Evolutionary conservation across 2,888 invertebrate species (phyloP), one percentile per base, ranked within the genome.

Genomic region (Gisinianus flammeolus): DNA sequence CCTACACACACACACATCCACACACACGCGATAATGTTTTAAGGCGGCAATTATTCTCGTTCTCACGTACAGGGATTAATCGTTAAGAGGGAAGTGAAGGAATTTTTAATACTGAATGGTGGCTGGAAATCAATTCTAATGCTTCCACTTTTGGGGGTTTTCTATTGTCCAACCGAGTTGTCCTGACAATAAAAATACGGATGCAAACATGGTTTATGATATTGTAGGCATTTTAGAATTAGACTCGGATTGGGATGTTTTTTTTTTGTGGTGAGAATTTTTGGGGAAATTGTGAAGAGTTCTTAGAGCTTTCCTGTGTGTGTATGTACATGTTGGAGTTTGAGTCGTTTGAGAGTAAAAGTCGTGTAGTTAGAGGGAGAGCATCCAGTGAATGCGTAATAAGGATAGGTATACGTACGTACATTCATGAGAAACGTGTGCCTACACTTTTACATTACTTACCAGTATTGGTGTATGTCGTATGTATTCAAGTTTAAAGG

Each of bases 31-130:
- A n/a, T 31, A 33, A n/a, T 74, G 64, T 74, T 74, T 66, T 67
- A 74, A 74, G 74, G 74, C 66, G 74, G 66, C 74, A 74, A 74
- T 74, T 74, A 74, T 66, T 74, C 74, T 67, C 64, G 19, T 52
- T 52, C 74, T 74, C 74, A 74, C 74, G 74, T 74, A 74, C 64
- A 44, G 54, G 64, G 64, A 74, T 66, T 74, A 35, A 74, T 74
- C n/a, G 66, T 28, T 62, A 28, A 62, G 26, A 62, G 44, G 44
- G 44, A 44, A 44, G 44, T 44, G 12, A 19, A 44, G 22, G n/a
- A 58, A 24, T 58, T 24, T 58, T 58, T 58, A 22, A 58, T 58
- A 56, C 19, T 56, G 56, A 56, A n/a, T 22, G 62, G 24, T 62
- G 26, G 26, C 62, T 62, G 26, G 28, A 62, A 62, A 62, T 62